Conservation (phyloP, 2,888 invertebrate genomes). For the Drosophila formosana region DNA sequence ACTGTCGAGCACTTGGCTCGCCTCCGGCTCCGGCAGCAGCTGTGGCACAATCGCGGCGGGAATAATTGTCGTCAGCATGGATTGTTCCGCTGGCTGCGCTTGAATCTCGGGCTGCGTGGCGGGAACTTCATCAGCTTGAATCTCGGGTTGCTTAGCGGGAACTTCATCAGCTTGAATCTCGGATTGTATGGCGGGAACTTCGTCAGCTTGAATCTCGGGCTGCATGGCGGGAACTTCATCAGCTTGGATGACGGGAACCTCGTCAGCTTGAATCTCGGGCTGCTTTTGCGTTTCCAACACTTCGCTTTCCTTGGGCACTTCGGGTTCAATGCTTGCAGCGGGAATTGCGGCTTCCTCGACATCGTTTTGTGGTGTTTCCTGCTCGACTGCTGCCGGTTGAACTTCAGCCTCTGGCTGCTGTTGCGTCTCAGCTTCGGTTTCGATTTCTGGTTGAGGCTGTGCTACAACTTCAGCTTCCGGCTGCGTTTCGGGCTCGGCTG, state of each 20-base stretch:
- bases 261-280: slow-evolving; percentile 24
- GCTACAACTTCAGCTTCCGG: not conserved
- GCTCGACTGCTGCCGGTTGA: not conserved
- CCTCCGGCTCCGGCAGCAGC: slow-evolving; percentile 23
- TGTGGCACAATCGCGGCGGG: slow-evolving; percentile 41
- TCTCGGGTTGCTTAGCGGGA: not conserved
- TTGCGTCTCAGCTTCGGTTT: slow-evolving; percentile 1
- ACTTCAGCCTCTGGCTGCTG: slow-evolving; percentile 2
- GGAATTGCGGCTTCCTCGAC: slow-evolving; percentile 4
- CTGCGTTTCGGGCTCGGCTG: not conserved
- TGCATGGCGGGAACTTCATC: not conserved
- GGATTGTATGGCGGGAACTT: not conserved
- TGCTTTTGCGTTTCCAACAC: slow-evolving; percentile 2
- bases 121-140: slow-evolving; percentile 17
- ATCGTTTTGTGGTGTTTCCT: not conserved
- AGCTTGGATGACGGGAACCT: not conserved
- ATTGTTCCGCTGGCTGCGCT: slow-evolving; percentile 26
- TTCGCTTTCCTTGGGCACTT: not conserved
- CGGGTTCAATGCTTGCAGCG: not conserved
- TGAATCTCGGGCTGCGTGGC: not conserved
- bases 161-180: slow-evolving; percentile 12
- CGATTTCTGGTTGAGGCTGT: not conserved
- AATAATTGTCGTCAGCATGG: slow-evolving; percentile 80
- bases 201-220: not conserved
- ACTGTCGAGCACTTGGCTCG: slow-evolving; percentile 70